Evolutionary conservation across 2,888 invertebrate species (phyloP).

Genomic region (Diabrotica balteata): DNA sequence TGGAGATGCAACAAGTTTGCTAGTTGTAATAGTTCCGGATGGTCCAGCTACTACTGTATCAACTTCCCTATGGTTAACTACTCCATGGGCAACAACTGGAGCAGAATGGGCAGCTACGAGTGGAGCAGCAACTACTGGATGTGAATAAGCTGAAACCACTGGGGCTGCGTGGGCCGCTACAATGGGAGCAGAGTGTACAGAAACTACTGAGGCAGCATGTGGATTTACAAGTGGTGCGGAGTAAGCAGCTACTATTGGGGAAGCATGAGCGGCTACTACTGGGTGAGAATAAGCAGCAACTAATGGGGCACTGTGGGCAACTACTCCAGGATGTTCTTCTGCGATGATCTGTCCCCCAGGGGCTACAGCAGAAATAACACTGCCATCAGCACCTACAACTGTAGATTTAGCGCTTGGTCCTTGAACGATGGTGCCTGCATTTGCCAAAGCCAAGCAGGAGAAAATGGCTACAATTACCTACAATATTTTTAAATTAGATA

Average conservation of each 20-base stretch:
- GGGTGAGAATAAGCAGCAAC: constrained; percentile 1
- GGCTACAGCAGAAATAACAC: constrained; percentile 44
- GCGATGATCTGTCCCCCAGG: constrained; percentile 40
- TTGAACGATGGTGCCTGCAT: constrained; percentile 38
- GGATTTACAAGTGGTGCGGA: background rate
- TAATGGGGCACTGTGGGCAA: constrained; percentile 37
- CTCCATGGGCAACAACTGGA: background rate
- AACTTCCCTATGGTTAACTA: background rate
- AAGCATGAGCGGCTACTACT: background rate
- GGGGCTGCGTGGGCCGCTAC: background rate
- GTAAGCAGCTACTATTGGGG: background rate
- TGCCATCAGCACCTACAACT: constrained; percentile 47
- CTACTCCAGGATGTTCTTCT: constrained; percentile 33
- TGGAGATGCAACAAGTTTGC: background rate
- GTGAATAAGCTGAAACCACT: background rate
- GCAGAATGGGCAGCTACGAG: background rate
- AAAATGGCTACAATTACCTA: too few species aligned
- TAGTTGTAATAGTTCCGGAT: background rate
- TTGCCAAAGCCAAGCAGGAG: too few species aligned
- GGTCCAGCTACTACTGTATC: background rate
- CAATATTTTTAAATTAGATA: too few species aligned
- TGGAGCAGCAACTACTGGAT: background rate
- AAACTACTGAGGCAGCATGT: background rate
- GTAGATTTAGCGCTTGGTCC: constrained; percentile 48
- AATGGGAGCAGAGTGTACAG: background rate